These are phyloP conservation scores for Drosophila testacea DNA, from an alignment of 2,888 invertebrate genomes.

Conservation along the genomic window DNA sequence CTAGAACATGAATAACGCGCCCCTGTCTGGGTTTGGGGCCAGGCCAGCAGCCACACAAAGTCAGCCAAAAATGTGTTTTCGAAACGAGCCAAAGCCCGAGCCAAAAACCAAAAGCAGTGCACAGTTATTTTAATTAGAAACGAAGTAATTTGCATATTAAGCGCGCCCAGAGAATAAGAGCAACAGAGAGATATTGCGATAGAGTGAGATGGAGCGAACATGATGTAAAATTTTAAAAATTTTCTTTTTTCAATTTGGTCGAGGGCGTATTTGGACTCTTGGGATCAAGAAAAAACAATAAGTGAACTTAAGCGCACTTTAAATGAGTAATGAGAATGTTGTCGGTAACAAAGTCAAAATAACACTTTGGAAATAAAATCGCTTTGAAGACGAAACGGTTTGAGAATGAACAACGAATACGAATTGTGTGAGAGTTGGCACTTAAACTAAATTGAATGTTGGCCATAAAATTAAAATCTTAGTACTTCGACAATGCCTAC, in stretches of 20 bases:
- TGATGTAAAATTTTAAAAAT: conserved; percentile 49
- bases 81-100: conserved; percentile 38
- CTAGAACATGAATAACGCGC: conserved; percentile 41
- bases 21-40: conserved; percentile 4
- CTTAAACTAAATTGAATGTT: neutral
- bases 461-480: neutral
- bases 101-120: conserved; percentile 70
- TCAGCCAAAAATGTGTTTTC: conserved; percentile 71
- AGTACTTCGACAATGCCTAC: too few relatives aligned
- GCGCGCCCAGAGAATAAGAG: conserved; percentile 27
- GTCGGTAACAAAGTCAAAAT: conserved; percentile 19
- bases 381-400: conserved; percentile 19
- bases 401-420: neutral
- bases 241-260: conserved; percentile 46
- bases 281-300: conserved; percentile 39
- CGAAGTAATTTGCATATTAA: conserved; percentile 80
- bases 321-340: conserved; percentile 48
- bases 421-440: neutral
- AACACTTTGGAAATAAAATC: conserved; percentile 19
- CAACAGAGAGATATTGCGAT: conserved; percentile 1
- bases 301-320: conserved; percentile 46
- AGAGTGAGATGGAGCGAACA: neutral
- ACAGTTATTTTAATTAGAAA: conserved; percentile 80
- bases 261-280: conserved; percentile 17
- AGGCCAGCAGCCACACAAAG: conserved; percentile 42